phyloP scores from a whole-genome alignment of 2,113 vertebrate species.

The Abramis brama region DNA sequence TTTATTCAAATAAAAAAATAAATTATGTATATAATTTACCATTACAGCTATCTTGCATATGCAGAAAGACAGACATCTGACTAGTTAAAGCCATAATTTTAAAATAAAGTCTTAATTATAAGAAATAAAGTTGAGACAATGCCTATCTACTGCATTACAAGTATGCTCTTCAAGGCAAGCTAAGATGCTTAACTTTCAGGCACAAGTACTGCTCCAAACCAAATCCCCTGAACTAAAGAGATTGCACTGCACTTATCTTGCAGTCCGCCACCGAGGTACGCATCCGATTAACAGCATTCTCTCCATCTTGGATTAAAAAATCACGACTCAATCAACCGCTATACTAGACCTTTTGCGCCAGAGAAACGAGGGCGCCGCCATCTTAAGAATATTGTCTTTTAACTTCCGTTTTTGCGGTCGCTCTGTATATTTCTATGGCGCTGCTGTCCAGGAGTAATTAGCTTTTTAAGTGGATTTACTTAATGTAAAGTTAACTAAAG shows the following conservation, averaged over 20 bases:
- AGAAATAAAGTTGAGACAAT: background rate
- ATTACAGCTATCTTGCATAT: background rate
- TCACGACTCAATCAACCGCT: background rate
- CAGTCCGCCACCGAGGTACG: conserved; percentile 13
- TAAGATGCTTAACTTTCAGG: background rate
- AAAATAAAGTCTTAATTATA: background rate
- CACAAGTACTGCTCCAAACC: background rate
- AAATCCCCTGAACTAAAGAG: conserved; percentile 43
- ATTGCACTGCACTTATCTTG: conserved; percentile 31
- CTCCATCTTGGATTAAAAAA: background rate
- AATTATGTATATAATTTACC: too few species aligned
- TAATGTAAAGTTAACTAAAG: too few species aligned
- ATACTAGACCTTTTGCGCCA: too few species aligned
- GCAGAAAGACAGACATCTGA: background rate
- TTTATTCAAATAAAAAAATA: background rate
- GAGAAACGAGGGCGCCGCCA: too few species aligned
- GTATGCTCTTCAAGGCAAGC: background rate
- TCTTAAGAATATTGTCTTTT: too few species aligned
- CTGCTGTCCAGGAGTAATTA: too few species aligned
- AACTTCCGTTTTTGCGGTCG: too few species aligned
- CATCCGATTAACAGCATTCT: conserved; percentile 23
- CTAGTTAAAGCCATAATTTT: background rate
- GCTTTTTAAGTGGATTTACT: too few species aligned
- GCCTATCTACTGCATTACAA: background rate
- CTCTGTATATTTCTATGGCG: too few species aligned